phyloP scores from a whole-genome alignment of 2,888 invertebrate genomes.

The Reticulitermes lucifugus region DNA sequence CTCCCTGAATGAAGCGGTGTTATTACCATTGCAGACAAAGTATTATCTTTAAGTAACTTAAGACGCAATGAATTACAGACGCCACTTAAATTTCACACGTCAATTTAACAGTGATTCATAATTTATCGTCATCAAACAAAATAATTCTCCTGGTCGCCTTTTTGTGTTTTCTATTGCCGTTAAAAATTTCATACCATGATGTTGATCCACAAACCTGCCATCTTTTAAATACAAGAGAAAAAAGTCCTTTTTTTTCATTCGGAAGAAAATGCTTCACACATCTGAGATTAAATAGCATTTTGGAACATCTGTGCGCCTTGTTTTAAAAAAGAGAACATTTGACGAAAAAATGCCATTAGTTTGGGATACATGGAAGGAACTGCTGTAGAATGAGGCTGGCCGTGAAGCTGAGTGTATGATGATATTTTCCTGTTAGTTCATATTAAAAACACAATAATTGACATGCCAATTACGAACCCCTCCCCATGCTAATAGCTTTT shows the following conservation, averaged over 20 bases:
- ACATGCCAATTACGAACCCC: constrained; percentile 38
- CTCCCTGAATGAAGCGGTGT: no score
- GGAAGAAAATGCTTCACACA: background rate
- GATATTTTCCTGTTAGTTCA: constrained; percentile 42
- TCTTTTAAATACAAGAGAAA: no score
- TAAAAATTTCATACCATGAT: no score
- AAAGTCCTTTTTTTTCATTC: background rate
- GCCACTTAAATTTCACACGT: no score
- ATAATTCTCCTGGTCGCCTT: no score
- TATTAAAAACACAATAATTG: constrained; percentile 43
- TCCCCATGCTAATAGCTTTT: constrained; percentile 27
- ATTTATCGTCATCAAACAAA: no score
- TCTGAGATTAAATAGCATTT: constrained; percentile 19
- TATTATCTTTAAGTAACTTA: no score
- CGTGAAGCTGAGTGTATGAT: background rate
- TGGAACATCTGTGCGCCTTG: constrained; percentile 20
- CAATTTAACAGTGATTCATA: no score
- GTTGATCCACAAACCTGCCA: no score
- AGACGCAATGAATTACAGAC: no score
- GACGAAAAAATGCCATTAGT: constrained; percentile 39
- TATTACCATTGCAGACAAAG: no score
- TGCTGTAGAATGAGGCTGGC: constrained; percentile 27
- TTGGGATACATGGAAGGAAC: constrained; percentile 14
- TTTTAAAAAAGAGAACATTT: constrained; percentile 13
- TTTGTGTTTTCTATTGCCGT: no score